A percentile compares a stretch with the other conserved stretches of the same genome.
Conservation (phyloP, 2,888 invertebrate genomes). For the Agyllia agylla region DNA sequence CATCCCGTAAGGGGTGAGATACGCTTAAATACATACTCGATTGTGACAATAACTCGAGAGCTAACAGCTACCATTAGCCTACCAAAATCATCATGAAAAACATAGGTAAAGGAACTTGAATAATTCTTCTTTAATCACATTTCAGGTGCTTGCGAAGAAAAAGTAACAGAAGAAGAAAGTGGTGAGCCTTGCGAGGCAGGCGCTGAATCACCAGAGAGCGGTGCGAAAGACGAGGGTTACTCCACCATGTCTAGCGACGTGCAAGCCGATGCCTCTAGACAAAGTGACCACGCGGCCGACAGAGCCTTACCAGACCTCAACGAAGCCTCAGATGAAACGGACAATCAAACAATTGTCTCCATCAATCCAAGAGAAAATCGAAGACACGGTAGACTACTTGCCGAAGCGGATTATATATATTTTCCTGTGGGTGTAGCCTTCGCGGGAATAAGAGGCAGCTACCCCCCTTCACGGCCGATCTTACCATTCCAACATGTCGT, state of each 20-base stretch:
- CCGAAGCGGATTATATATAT: slow-evolving; percentile 93
- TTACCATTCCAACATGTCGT: slow-evolving; percentile 95
- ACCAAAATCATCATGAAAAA: background rate
- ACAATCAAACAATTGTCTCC: slow-evolving; percentile 90
- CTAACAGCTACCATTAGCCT: background rate
- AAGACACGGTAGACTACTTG: slow-evolving; percentile 90
- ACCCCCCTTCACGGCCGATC: slow-evolving; percentile 94
- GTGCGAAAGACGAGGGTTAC: slow-evolving; percentile 96
- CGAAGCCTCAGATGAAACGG: slow-evolving; percentile 95
- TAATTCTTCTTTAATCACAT: background rate
- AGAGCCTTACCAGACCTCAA: slow-evolving; percentile 94
- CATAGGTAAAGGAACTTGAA: background rate
- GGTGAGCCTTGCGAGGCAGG: slow-evolving; percentile 93
- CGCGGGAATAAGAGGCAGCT: slow-evolving; percentile 94
- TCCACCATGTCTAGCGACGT: slow-evolving; percentile 98
- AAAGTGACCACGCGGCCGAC: slow-evolving; percentile 90
- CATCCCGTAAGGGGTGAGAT: slow-evolving; percentile 84
- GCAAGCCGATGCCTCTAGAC: slow-evolving; percentile 93
- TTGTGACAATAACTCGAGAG: background rate
- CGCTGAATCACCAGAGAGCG: slow-evolving; percentile 95
- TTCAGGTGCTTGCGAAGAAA: slow-evolving; percentile 84
- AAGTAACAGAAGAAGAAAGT: slow-evolving; percentile 86
- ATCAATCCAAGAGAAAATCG: slow-evolving; percentile 88
- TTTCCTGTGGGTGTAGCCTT: slow-evolving; percentile 93
- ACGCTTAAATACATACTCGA: background rate